phyloP scores from a whole-genome alignment of 2,113 vertebrate species.

The Epinephelus moara region DNA sequence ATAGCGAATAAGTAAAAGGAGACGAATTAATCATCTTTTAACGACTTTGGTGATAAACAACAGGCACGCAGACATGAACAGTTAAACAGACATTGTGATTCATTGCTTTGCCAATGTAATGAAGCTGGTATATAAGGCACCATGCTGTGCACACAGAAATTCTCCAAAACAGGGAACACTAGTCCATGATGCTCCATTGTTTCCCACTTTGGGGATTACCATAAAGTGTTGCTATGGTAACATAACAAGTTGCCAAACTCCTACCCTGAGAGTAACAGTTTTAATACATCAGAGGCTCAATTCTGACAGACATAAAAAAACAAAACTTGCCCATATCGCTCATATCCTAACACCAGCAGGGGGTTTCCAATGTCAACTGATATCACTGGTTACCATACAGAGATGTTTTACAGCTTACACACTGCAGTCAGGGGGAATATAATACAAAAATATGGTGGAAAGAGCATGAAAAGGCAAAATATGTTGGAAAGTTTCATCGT shows the following conservation, averaged over 20 bases:
- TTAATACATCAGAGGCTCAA: constrained; percentile 73
- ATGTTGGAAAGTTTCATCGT: constrained; percentile 58
- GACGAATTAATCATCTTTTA: constrained; percentile 3
- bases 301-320: constrained; percentile 64
- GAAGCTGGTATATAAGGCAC: constrained; percentile 23
- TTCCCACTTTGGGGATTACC: constrained; percentile 44
- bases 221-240: constrained; percentile 67
- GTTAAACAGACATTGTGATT: neutral
- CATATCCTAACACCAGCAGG: constrained; percentile 58
- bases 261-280: constrained; percentile 52
- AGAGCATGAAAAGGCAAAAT: constrained; percentile 66
- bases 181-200: constrained; percentile 44
- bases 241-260: constrained; percentile 74
- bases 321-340: constrained; percentile 64
- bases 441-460: constrained; percentile 68
- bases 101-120: constrained; percentile 16
- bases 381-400: constrained; percentile 68
- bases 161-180: constrained; percentile 23
- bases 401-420: constrained; percentile 75
- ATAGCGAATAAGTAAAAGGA: neutral
- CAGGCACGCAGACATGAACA: neutral
- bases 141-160: constrained; percentile 40
- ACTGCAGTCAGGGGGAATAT: constrained; percentile 56
- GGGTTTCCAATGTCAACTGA: constrained; percentile 76
- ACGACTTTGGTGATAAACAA: neutral